A percentile compares a stretch with the other conserved stretches of the same genome.
Conservation (phyloP, 2,888 invertebrate genomes). For the Synergus umbraculus region DNA sequence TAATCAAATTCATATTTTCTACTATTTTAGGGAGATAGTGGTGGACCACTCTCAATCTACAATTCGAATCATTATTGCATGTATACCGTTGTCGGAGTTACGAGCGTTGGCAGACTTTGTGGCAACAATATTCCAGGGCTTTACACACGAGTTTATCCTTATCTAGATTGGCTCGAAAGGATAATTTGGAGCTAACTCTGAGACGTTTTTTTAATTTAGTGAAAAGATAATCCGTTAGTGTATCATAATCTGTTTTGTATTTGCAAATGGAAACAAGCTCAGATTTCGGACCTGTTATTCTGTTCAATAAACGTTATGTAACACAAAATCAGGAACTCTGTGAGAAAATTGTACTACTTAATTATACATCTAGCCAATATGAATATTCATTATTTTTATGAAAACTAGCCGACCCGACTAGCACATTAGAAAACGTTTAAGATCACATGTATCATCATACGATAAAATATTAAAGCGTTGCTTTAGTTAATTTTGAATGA, state of each 20-base stretch:
- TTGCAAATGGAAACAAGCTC: not conserved
- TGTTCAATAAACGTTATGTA: not conserved
- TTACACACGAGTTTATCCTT: constrained; percentile 81
- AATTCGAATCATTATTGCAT: constrained; percentile 77
- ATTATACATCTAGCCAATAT: not conserved
- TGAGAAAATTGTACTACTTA: not conserved
- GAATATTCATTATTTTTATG: constrained; percentile 4
- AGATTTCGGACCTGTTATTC: not conserved
- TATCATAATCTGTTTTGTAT: not conserved
- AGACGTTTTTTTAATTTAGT: not conserved
- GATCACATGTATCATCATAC: not conserved
- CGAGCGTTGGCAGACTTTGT: constrained; percentile 78
- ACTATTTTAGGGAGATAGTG: constrained; percentile 82
- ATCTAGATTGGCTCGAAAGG: constrained; percentile 81
- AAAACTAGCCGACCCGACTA: not conserved
- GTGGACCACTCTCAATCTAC: constrained; percentile 81
- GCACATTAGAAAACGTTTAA: not conserved
- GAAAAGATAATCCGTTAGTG: not conserved
- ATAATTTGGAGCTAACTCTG: constrained; percentile 78
- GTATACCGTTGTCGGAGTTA: constrained; percentile 79
- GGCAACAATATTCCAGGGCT: constrained; percentile 79
- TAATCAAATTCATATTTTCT: not conserved
- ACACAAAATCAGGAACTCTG: not conserved
- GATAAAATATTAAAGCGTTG: not conserved
- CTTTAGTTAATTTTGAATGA: not conserved